A percentile compares a stretch with the other conserved stretches of the same genome.
phyloP scores from a whole-genome alignment of 2,888 invertebrate genomes.

The Temnothorax unifasciatus region DNA sequence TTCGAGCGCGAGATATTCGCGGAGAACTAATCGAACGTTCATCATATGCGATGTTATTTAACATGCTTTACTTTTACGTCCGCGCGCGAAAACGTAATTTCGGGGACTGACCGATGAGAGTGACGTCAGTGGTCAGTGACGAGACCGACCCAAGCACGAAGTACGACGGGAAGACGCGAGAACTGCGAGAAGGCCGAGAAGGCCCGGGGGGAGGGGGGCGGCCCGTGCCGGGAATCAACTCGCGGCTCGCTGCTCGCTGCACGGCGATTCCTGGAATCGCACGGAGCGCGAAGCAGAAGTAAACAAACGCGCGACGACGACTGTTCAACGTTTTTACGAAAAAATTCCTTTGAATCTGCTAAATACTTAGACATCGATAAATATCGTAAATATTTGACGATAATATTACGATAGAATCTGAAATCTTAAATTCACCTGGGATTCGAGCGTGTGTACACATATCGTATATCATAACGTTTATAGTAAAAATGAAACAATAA shows the following conservation, averaged over 20 bases:
- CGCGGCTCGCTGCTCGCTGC: background rate
- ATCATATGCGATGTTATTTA: no score
- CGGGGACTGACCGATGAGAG: no score
- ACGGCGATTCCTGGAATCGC: background rate
- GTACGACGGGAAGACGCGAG: background rate
- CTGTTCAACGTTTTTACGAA: background rate
- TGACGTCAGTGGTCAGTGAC: no score
- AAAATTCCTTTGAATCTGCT: background rate
- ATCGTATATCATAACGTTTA: background rate
- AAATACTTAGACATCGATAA: background rate
- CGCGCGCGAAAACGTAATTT: background rate
- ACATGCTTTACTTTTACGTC: background rate
- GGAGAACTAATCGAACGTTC: no score
- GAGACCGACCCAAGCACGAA: background rate
- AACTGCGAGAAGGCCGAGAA: no score
- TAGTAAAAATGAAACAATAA: background rate
- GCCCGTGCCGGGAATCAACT: background rate
- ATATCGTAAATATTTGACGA: background rate
- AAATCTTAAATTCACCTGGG: background rate
- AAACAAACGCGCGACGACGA: background rate
- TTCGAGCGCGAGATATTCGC: no score
- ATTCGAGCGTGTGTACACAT: background rate
- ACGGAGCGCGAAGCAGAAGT: background rate
- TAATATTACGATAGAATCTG: background rate
- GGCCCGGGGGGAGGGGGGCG: no score